Evolutionary conservation across 2,113 vertebrate genomes (phyloP).

Genomic region (Nothoprocta perdicaria): DNA sequence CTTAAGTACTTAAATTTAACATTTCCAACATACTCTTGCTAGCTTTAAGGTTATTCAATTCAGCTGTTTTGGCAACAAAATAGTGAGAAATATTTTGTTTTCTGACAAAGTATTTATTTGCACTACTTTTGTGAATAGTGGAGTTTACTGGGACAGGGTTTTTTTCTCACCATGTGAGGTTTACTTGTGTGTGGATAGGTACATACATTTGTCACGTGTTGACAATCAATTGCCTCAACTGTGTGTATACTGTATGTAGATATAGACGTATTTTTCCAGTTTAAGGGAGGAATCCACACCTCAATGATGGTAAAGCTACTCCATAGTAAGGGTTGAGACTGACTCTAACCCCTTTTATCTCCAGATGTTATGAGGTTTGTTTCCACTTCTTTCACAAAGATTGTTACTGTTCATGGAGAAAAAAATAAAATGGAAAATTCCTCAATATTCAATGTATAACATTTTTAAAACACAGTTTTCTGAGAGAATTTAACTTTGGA

Average conservation of each 20-base stretch:
- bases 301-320: constrained; percentile 63
- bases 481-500: constrained; percentile 58
- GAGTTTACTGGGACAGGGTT: constrained; percentile 67
- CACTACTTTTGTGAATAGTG: constrained; percentile 73
- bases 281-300: constrained; percentile 45
- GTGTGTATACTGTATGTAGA: constrained; percentile 73
- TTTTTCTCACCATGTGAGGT: constrained; percentile 69
- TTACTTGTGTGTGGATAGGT: constrained; percentile 67
- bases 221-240: constrained; percentile 74
- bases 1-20: constrained; percentile 39
- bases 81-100: constrained; percentile 48
- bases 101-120: constrained; percentile 69
- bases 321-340: constrained; percentile 43
- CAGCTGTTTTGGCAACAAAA: constrained; percentile 57
- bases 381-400: constrained; percentile 48
- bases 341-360: constrained; percentile 42
- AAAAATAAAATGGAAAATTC: constrained; percentile 44
- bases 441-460: constrained; percentile 49
- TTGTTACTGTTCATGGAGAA: constrained; percentile 54
- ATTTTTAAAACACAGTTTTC: constrained; percentile 64
- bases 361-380: constrained; percentile 47
- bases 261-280: constrained; percentile 64
- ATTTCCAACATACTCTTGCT: constrained; percentile 52
- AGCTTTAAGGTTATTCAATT: constrained; percentile 56
- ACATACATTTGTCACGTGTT: constrained; percentile 71